Evolutionary conservation across 2,113 vertebrate genomes (phyloP), one percentile per base, ranked within the genome.

Genomic region (Psilopsiagon aurifrons): DNA sequence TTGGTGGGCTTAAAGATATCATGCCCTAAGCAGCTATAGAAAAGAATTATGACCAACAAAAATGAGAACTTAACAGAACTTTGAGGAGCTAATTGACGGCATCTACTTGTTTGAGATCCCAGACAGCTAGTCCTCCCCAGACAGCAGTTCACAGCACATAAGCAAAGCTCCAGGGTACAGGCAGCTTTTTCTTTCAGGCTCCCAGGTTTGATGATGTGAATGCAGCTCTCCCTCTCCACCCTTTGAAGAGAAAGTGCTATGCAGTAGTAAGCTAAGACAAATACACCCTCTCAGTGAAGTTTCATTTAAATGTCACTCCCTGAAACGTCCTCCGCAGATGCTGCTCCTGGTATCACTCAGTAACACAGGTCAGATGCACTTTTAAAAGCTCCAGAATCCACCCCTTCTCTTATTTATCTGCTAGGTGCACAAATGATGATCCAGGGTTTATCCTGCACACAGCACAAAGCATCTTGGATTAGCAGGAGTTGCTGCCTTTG

Each of bases 401-500:
- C 29, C 16, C 17, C 9, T 89, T 74, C 46, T 67, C 12, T 75
- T 44, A 16, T 27, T 63, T 43, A 75, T 15, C 44, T 60, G 4
- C 3, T 28, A 29, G 70, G 44, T 31, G 55, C 7, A 24, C 11
- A 63, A 17, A 16, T 22, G 13, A 54, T 2, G 7, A 49, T 54
- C 41, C 10, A 28, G 52, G 66, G 33, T n/a, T 90, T 89, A 43
- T 66, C 51, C 19, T 75, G 31, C 23, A 62, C 20, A 75, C 23
- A 80, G 46, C 55, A 43, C 41, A 39, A 3, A 59, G 59, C 13
- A n/a, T 63, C 44, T 60, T 33, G 59, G 49, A 86, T 82, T 37
- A 92, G 63, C 54, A 67, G 59, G 75, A 97, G 60, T 3, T 41
- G 22, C 27, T 76, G 49, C 17, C 60, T 95, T 83, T 93, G 31